A percentile compares a stretch with the other conserved stretches of the same genome.
Conservation (phyloP, 92 coral and sea anemone genomes). For the Parazoanthus swiftii region DNA sequence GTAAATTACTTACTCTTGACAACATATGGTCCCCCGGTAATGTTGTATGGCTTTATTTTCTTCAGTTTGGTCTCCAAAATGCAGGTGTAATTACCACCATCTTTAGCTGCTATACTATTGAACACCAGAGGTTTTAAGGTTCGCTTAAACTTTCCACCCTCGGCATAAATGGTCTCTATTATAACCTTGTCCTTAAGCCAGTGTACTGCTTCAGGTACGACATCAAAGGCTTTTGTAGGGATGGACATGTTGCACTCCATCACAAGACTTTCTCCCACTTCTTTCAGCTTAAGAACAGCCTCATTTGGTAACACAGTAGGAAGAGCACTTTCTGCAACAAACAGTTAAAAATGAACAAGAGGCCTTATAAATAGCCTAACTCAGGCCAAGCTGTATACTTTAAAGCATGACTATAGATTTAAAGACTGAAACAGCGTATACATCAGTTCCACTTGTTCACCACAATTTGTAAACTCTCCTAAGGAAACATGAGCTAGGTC, state of each 20-base stretch:
- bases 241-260: constrained; percentile 4
- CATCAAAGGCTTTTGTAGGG: not conserved
- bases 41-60: constrained; percentile 1
- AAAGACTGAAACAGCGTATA: no score
- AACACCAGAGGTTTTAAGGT: constrained; percentile 4
- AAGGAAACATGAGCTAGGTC: no score
- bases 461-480: no score
- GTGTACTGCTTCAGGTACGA: not conserved
- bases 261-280: not conserved
- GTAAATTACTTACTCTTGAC: not conserved
- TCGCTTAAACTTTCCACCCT: not conserved
- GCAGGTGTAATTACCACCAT: constrained; percentile 27
- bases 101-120: not conserved
- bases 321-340: constrained; percentile 12
- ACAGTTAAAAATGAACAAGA: not conserved
- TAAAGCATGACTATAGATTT: no score
- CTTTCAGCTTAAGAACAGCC: not conserved
- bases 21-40: not conserved
- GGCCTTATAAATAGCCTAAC: no score
- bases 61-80: constrained; percentile 28
- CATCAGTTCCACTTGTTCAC: no score
- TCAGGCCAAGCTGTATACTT: no score
- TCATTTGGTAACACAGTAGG: constrained; percentile 10
- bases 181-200: constrained; percentile 16
- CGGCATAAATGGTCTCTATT: not conserved